phyloP scores from a whole-genome alignment of 2,888 invertebrate genomes.

The Fragum sueziense region DNA sequence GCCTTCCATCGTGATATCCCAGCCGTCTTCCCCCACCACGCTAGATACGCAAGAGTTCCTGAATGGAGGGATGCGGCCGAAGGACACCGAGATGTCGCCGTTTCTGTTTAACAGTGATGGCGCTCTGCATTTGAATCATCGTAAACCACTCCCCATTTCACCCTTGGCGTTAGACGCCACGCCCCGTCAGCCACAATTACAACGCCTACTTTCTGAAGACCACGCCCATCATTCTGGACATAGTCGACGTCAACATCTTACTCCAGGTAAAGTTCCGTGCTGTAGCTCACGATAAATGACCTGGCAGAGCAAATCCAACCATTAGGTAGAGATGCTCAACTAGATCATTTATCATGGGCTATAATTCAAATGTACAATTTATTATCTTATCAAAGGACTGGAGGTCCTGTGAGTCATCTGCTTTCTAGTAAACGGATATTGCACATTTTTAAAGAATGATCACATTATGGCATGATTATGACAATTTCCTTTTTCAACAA shows the following conservation, averaged over 20 bases:
- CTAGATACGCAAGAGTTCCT: not conserved
- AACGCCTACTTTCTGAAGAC: conserved; percentile 49
- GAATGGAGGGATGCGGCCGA: not conserved
- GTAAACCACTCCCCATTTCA: conserved; percentile 33
- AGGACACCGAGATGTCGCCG: not conserved
- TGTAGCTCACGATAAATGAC: no score
- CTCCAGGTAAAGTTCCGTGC: no score
- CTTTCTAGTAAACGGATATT: no score
- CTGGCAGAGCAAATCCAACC: no score
- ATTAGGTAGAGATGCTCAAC: no score
- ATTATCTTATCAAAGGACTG: no score
- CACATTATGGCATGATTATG: no score
- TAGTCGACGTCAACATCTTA: conserved; percentile 21
- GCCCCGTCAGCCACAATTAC: conserved; percentile 21
- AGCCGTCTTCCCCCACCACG: conserved; percentile 42
- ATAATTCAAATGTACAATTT: no score
- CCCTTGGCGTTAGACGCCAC: conserved; percentile 46
- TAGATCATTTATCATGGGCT: no score
- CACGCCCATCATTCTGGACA: conserved; percentile 20
- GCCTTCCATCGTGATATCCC: not conserved
- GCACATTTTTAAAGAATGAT: no score
- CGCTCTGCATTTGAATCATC: conserved; percentile 26
- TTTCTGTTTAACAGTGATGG: conserved; percentile 48
- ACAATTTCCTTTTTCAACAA: no score
- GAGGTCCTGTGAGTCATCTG: no score